These are phyloP conservation scores for Trissolcus basalis DNA, from an alignment of 1,140 invertebrate species.

Conservation along the genomic window DNA sequence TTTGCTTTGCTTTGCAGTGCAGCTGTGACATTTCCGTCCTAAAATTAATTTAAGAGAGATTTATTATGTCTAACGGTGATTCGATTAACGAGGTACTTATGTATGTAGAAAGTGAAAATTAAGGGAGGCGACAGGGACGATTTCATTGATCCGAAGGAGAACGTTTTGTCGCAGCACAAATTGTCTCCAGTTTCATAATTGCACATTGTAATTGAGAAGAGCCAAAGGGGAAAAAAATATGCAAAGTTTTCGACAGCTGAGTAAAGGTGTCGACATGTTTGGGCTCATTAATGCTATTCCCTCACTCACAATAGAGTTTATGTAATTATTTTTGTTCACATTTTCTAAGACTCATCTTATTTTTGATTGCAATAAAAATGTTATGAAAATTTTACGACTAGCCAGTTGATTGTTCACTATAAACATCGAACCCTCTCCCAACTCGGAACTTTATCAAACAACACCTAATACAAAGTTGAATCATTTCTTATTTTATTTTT, in stretches of 20 bases:
- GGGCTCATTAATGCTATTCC: constrained; percentile 17
- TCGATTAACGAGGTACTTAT: neutral
- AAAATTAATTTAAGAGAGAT: constrained; percentile 35
- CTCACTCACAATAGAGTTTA: constrained; percentile 3
- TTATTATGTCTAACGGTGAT: constrained; percentile 8
- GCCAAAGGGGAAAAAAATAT: constrained; percentile 3
- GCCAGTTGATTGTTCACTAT: neutral
- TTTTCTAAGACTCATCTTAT: constrained; percentile 11
- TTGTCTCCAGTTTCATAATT: neutral
- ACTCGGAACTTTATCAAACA: too few species aligned
- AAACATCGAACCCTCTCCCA: too few species aligned
- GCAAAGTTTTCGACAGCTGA: neutral
- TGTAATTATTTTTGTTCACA: constrained; percentile 24
- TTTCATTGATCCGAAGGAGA: too few species aligned
- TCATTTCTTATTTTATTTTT: too few species aligned
- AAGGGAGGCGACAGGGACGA: neutral
- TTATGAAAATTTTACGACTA: neutral
- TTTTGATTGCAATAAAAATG: constrained; percentile 20
- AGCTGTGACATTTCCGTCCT: constrained; percentile 47
- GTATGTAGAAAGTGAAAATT: constrained; percentile 10
- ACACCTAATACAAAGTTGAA: too few species aligned
- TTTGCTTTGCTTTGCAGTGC: constrained; percentile 43
- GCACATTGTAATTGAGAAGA: constrained; percentile 24
- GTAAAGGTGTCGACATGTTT: constrained; percentile 9
- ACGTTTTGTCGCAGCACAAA: too few species aligned